phyloP scores from a whole-genome alignment of 2,888 invertebrate species.

The Eupithecia vulgata region DNA sequence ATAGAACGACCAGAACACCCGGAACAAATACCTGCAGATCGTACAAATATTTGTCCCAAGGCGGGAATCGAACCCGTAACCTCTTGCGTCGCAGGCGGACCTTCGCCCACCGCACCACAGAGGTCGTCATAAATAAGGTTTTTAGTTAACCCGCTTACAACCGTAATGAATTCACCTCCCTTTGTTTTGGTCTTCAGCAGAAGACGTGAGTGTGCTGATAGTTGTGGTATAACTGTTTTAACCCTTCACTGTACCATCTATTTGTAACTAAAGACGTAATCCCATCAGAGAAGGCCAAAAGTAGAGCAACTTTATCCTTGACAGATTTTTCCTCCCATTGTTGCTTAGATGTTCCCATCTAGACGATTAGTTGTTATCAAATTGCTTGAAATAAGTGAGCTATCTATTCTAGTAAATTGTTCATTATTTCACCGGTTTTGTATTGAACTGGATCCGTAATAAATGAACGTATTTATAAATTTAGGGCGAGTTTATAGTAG shows the following conservation, averaged over 20 bases:
- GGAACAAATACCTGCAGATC: no score
- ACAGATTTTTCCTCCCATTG: conserved; percentile 42
- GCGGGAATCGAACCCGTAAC: no score
- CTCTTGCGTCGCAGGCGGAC: no score
- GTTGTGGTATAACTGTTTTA: conserved; percentile 12
- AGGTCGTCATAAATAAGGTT: no score
- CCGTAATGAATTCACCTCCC: no score
- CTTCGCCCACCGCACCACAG: no score
- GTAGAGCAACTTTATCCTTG: conserved; percentile 44
- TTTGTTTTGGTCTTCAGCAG: no score
- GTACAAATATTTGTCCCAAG: no score
- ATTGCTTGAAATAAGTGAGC: conserved; percentile 19
- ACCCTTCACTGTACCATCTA: conserved; percentile 3
- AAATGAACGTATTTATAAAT: background rate
- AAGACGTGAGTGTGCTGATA: no score
- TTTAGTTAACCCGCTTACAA: no score
- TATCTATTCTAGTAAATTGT: conserved; percentile 23
- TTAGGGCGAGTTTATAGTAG: background rate
- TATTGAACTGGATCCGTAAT: conserved; percentile 8
- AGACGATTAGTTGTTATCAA: conserved; percentile 22
- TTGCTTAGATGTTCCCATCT: conserved; percentile 26
- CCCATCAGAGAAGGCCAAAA: conserved; percentile 41
- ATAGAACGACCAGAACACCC: no score
- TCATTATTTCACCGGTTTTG: conserved; percentile 23
- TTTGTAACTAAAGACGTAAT: conserved; percentile 39